Percentiles rank a stretch among this genome's conserved stretches.
Conservation (phyloP, 2,797 vertebrate species). For the Uromys caudimaculatus region DNA sequence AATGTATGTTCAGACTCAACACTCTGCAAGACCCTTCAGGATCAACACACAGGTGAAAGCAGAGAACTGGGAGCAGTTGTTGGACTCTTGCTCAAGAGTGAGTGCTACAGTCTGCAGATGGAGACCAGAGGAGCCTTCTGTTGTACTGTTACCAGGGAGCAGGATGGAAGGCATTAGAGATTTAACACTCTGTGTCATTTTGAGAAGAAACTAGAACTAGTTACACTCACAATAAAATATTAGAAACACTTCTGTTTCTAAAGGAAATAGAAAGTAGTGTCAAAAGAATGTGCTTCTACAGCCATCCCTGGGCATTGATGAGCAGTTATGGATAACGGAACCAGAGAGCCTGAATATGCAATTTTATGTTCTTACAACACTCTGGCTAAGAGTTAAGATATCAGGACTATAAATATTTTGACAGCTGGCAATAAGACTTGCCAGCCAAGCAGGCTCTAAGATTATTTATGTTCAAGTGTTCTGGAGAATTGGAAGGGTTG, state of each 20-base stretch:
- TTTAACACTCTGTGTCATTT: neutral
- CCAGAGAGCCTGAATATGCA: neutral
- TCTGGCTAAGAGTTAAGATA: neutral
- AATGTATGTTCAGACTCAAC: neutral
- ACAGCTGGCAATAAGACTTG: neutral
- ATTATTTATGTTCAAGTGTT: neutral
- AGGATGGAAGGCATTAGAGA: neutral
- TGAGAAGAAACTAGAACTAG: neutral
- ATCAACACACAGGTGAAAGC: neutral
- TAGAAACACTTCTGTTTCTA: neutral
- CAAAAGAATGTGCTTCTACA: neutral
- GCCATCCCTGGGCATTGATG: neutral
- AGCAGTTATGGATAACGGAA: neutral
- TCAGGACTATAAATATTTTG: slow-evolving; percentile 34
- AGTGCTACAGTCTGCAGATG: neutral
- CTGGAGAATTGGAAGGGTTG: neutral
- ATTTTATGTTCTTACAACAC: neutral
- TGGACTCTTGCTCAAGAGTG: neutral
- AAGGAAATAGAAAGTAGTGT: neutral
- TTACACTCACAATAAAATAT: neutral
- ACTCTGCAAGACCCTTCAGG: neutral
- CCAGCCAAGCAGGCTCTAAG: neutral
- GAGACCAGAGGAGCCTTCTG: neutral
- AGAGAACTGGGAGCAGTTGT: neutral
- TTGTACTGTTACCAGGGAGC: neutral